Conservation (phyloP, 2,113 vertebrate genomes). For the Nothobranchius kuhntae region DNA sequence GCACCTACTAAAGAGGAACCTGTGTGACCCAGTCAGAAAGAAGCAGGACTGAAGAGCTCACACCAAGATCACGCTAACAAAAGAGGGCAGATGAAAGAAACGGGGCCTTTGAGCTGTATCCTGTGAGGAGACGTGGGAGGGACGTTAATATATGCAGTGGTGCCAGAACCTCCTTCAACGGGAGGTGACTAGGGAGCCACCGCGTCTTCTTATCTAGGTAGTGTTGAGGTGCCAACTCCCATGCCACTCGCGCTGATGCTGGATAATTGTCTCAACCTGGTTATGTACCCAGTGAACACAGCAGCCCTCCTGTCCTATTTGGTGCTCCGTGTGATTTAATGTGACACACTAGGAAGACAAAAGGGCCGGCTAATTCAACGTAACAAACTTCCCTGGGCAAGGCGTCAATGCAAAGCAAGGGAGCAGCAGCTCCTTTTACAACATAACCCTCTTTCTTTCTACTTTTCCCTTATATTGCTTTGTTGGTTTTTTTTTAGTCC, state of each 20-base stretch:
- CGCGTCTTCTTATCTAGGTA: conserved; percentile 87
- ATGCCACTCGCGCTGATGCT: conserved; percentile 67
- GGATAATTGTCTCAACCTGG: conserved; percentile 83
- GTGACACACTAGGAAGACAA: conserved; percentile 93
- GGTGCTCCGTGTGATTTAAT: conserved; percentile 87
- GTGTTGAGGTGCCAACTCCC: conserved; percentile 87
- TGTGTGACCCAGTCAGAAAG: conserved; percentile 65
- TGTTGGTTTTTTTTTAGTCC: background rate
- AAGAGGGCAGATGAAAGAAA: conserved; percentile 86
- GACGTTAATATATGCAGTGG: conserved; percentile 86
- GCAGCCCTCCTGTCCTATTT: conserved; percentile 80
- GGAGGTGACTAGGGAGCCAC: conserved; percentile 85
- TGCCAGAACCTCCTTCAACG: conserved; percentile 70
- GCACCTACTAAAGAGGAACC: conserved; percentile 39
- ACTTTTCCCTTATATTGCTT: conserved; percentile 40
- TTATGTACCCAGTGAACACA: conserved; percentile 89
- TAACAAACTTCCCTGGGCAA: conserved; percentile 95
- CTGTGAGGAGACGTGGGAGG: conserved; percentile 62
- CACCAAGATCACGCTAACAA: conserved; percentile 66
- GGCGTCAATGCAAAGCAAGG: conserved; percentile 64
- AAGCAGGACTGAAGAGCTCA: conserved; percentile 28
- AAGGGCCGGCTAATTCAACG: conserved; percentile 94
- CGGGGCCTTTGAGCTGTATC: conserved; percentile 60
- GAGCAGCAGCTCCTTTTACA: conserved; percentile 70
- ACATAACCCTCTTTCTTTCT: conserved; percentile 56